Percentiles rank a stretch among this genome's conserved stretches.
phyloP scores from a whole-genome alignment of 2,888 invertebrate genomes.

The Abrostola triplasia region DNA sequence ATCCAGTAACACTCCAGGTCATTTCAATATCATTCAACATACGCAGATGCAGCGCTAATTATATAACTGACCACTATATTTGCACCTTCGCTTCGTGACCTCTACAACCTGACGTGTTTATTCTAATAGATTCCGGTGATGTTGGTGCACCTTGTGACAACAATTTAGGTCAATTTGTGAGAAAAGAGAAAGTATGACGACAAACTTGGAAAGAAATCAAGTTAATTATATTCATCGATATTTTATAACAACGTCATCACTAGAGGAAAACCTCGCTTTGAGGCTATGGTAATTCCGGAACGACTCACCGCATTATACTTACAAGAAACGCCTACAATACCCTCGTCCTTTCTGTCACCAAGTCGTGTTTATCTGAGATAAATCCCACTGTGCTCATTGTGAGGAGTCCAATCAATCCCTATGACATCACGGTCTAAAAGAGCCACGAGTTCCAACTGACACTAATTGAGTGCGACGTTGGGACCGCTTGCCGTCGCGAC shows the following conservation, averaged over 20 bases:
- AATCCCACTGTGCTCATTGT: constrained; percentile 67
- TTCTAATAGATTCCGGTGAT: not conserved
- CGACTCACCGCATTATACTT: constrained; percentile 12
- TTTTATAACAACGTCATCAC: constrained; percentile 18
- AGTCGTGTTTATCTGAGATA: constrained; percentile 47
- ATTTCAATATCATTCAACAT: constrained; percentile 15
- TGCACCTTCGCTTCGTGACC: not conserved
- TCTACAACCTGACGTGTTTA: not conserved
- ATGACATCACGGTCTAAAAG: constrained; percentile 82
- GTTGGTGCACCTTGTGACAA: not conserved
- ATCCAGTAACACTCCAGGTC: constrained; percentile 4
- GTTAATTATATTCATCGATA: not conserved
- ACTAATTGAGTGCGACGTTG: constrained; percentile 79
- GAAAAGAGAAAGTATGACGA: not conserved
- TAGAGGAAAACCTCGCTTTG: constrained; percentile 30
- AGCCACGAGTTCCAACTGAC: constrained; percentile 70
- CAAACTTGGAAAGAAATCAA: too few species aligned
- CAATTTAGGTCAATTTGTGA: not conserved
- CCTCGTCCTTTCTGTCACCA: constrained; percentile 40
- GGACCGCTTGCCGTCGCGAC: constrained; percentile 65
- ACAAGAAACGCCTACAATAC: constrained; percentile 30
- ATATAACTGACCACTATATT: constrained; percentile 4
- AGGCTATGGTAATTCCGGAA: constrained; percentile 29
- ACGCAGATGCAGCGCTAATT: constrained; percentile 12
- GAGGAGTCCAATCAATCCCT: constrained; percentile 68